A percentile compares a stretch with the other conserved stretches of the same genome.
phyloP scores from a whole-genome alignment of 2,888 invertebrate species.

The Slavum lentiscoides region DNA sequence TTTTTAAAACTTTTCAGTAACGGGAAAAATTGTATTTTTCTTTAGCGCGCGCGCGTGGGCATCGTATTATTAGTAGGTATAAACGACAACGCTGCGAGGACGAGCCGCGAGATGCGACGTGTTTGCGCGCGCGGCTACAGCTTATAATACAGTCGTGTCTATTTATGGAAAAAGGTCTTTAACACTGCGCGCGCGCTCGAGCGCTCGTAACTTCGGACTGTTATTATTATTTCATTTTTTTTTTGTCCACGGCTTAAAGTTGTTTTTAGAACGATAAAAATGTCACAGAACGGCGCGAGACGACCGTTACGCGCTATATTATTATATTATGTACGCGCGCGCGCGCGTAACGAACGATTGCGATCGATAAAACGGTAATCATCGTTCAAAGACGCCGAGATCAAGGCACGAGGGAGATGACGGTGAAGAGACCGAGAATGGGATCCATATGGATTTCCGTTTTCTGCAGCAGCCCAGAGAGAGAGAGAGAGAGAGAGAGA shows the following conservation, averaged over 20 bases:
- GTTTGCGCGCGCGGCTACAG: neutral
- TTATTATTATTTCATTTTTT: neutral
- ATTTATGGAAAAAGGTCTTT: slow-evolving; percentile 46
- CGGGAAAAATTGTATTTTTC: too few relatives aligned
- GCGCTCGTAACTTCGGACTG: slow-evolving; percentile 30
- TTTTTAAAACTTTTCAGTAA: too few relatives aligned
- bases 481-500: too few relatives aligned
- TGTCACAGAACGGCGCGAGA: neutral
- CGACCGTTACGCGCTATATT: neutral
- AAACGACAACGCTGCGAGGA: neutral
- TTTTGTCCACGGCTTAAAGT: slow-evolving; percentile 17
- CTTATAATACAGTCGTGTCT: neutral
- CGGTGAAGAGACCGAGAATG: too few relatives aligned
- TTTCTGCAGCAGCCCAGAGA: too few relatives aligned
- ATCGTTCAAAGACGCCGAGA: too few relatives aligned
- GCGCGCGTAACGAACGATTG: too few relatives aligned
- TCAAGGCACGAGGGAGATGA: too few relatives aligned
- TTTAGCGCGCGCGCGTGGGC: too few relatives aligned
- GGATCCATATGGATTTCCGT: too few relatives aligned
- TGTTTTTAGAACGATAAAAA: slow-evolving; percentile 42
- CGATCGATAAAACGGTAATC: too few relatives aligned
- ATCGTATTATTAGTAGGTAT: too few relatives aligned
- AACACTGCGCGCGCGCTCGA: slow-evolving; percentile 1
- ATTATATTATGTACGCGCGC: neutral
- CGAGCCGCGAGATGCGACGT: neutral